phyloP scores from a whole-genome alignment of 2,113 vertebrate genomes.

The Thunnus maccoyii region DNA sequence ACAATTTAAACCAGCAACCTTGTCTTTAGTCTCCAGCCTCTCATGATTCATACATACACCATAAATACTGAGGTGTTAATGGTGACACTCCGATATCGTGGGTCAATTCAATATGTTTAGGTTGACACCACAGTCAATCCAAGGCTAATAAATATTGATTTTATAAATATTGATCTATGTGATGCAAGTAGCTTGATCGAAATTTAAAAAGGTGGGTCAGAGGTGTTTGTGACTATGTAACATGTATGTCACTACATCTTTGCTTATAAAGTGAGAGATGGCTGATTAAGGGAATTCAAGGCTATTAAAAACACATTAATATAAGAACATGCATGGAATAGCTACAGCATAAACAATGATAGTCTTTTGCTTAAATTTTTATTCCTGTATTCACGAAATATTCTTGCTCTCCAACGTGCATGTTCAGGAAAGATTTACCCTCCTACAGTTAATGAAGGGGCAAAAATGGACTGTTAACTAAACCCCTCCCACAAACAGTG shows the following conservation, averaged over 20 bases:
- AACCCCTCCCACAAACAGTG: too few relatives aligned
- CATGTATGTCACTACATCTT: background rate
- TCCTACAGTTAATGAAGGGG: too few relatives aligned
- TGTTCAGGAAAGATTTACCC: too few relatives aligned
- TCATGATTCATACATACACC: conserved; percentile 23
- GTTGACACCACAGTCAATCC: conserved; percentile 55
- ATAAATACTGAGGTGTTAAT: conserved; percentile 60
- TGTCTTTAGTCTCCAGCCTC: background rate
- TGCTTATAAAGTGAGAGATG: background rate
- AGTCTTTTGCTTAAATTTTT: background rate
- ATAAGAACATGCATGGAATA: background rate
- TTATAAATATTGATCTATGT: conserved; percentile 56
- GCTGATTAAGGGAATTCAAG: background rate
- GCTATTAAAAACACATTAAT: background rate
- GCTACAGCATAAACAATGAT: background rate
- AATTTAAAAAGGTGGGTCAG: conserved; percentile 44
- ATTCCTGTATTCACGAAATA: too few relatives aligned
- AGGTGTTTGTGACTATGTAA: conserved; percentile 9
- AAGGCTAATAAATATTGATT: conserved; percentile 71
- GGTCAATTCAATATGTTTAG: conserved; percentile 50
- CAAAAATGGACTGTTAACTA: too few relatives aligned
- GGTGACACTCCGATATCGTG: conserved; percentile 52
- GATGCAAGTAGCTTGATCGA: conserved; percentile 41
- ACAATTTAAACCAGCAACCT: background rate
- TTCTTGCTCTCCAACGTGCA: too few relatives aligned